Conservation (phyloP, 2,888 invertebrate species). For the Ophion slaviceki region DNA sequence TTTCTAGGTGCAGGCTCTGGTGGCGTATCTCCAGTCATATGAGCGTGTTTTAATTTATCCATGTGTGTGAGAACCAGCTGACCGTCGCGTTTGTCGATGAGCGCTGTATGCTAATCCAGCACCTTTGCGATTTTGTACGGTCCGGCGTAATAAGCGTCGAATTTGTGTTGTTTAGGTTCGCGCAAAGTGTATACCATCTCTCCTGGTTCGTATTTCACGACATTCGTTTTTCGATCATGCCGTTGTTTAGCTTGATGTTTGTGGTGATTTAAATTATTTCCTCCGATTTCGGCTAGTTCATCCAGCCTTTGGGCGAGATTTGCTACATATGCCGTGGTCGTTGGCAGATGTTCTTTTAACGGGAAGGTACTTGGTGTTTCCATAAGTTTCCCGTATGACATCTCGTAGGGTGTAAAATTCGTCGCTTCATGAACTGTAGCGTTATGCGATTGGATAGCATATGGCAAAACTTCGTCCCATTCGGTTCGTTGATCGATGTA, state of each 20-base stretch:
- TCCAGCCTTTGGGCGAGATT: too few relatives aligned
- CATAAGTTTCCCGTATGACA: conserved; percentile 70
- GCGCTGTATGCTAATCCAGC: background rate
- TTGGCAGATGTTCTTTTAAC: background rate
- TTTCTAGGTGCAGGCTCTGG: conserved; percentile 18
- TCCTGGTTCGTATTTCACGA: too few relatives aligned
- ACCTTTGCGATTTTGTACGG: background rate
- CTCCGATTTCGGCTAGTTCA: too few relatives aligned
- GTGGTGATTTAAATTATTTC: too few relatives aligned
- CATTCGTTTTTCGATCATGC: too few relatives aligned
- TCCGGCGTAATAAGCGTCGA: background rate
- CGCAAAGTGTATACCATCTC: too few relatives aligned
- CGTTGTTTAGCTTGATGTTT: too few relatives aligned
- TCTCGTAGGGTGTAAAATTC: conserved; percentile 74
- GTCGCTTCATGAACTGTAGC: conserved; percentile 73
- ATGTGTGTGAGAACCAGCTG: background rate
- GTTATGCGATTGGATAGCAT: conserved; percentile 75
- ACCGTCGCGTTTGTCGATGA: background rate
- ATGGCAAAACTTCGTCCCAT: conserved; percentile 76
- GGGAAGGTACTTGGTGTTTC: background rate
- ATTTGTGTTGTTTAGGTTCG: too few relatives aligned
- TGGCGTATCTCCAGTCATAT: background rate
- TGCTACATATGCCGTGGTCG: too few relatives aligned
- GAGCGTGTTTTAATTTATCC: background rate
- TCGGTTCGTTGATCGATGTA: conserved; percentile 73